phyloP scores from a whole-genome alignment of 2,888 invertebrate species.

The Drosophila engyochracea region DNA sequence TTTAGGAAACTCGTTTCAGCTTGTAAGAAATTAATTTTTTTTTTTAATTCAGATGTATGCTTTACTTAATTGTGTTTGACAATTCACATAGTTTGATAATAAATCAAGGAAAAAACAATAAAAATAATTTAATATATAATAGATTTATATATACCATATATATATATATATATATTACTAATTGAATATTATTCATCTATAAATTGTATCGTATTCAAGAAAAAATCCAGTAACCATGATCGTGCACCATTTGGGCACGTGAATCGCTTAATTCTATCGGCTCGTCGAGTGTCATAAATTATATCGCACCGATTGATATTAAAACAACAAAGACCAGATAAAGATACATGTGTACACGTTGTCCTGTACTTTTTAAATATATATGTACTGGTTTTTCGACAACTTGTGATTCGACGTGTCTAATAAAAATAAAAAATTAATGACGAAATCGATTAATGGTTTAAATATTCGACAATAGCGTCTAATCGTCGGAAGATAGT shows the following conservation, averaged over 20 bases:
- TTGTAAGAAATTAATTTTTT: neutral
- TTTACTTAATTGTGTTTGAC: neutral
- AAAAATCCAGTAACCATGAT: conserved; percentile 41
- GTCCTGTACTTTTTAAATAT: neutral
- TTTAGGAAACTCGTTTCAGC: neutral
- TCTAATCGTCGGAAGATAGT: neutral
- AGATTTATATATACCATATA: too few species aligned
- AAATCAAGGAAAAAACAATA: neutral
- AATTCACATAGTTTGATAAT: neutral
- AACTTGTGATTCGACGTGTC: conserved; percentile 23
- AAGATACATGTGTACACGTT: neutral
- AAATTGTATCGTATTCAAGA: neutral
- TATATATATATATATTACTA: too few species aligned
- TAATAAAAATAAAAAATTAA: neutral
- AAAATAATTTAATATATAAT: too few species aligned
- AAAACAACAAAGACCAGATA: conserved; percentile 30
- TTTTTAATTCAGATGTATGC: too few species aligned
- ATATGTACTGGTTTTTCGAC: conserved; percentile 7
- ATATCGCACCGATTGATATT: conserved; percentile 20
- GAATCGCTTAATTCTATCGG: neutral
- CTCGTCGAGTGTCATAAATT: conserved; percentile 28
- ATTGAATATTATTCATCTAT: neutral
- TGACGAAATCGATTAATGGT: conserved; percentile 25
- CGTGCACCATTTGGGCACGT: neutral
- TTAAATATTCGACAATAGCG: conserved; percentile 2